Conservation (phyloP, 2,797 vertebrate genomes). For the Leptodactylus fallax region DNA sequence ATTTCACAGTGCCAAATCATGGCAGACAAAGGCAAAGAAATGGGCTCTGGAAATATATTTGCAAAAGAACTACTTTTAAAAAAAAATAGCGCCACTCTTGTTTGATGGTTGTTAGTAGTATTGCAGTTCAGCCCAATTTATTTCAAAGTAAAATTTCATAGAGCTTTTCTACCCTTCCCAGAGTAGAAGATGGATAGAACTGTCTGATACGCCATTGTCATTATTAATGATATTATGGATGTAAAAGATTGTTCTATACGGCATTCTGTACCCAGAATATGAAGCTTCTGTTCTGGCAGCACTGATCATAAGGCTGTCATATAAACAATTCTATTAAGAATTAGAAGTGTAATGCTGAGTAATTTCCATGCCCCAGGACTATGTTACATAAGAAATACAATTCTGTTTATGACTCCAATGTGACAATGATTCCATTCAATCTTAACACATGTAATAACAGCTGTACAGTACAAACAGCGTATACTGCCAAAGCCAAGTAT, state of each 20-base stretch:
- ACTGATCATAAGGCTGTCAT: conserved; percentile 20
- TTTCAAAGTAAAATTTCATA: neutral
- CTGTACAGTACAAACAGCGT: conserved; percentile 19
- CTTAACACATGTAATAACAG: conserved; percentile 13
- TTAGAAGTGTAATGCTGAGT: conserved; percentile 14
- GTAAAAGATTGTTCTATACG: neutral
- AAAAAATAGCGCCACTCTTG: neutral
- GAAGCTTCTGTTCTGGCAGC: neutral
- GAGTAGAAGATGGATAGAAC: neutral
- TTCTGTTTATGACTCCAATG: conserved; percentile 25
- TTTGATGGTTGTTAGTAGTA: neutral
- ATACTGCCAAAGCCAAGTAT: conserved; percentile 11
- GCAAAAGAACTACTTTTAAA: neutral
- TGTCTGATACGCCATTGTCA: conserved; percentile 2
- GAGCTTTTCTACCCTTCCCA: neutral
- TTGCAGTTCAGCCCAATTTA: neutral
- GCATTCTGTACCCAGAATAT: neutral
- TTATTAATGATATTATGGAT: neutral
- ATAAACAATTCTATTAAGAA: conserved; percentile 30
- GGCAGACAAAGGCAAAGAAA: too few species aligned
- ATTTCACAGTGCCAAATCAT: too few species aligned
- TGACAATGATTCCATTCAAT: conserved; percentile 34
- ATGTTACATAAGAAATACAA: conserved; percentile 36
- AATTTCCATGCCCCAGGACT: neutral
- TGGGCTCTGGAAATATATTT: too few species aligned